Evolutionary conservation across 2,888 invertebrate species (phyloP).

Genomic region (Masnerella sp.): DNA sequence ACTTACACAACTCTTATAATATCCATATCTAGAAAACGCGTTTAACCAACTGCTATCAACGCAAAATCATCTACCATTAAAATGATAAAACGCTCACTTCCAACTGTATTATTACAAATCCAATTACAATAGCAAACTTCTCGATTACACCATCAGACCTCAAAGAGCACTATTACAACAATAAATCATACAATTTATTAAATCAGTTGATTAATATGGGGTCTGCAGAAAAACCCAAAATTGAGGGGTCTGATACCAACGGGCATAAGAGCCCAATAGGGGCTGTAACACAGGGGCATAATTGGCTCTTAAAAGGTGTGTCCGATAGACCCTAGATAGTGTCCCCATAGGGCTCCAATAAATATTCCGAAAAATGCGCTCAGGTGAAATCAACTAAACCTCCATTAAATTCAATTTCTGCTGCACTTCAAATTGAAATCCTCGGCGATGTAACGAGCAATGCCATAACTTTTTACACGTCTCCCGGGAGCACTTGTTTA

Average conservation of each 20-base stretch:
- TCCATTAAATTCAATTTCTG: constrained; percentile 10
- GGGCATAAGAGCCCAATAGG: background rate
- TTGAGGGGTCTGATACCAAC: constrained; percentile 20
- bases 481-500: no score
- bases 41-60: no score
- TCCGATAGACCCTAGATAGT: constrained; percentile 13
- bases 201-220: constrained; percentile 7
- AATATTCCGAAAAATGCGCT: constrained; percentile 11
- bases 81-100: no score
- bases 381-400: constrained; percentile 1
- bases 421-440: background rate
- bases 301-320: constrained; percentile 39
- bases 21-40: no score
- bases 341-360: constrained; percentile 18
- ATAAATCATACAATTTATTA: constrained; percentile 17
- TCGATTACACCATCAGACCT: no score
- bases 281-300: constrained; percentile 32
- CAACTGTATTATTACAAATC: no score
- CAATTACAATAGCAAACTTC: no score
- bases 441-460: no score
- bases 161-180: no score
- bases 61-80: no score
- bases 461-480: no score
- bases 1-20: no score
- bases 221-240: constrained; percentile 3